phyloP scores from a whole-genome alignment of 2,113 vertebrate species.

The Ochotona princeps region DNA sequence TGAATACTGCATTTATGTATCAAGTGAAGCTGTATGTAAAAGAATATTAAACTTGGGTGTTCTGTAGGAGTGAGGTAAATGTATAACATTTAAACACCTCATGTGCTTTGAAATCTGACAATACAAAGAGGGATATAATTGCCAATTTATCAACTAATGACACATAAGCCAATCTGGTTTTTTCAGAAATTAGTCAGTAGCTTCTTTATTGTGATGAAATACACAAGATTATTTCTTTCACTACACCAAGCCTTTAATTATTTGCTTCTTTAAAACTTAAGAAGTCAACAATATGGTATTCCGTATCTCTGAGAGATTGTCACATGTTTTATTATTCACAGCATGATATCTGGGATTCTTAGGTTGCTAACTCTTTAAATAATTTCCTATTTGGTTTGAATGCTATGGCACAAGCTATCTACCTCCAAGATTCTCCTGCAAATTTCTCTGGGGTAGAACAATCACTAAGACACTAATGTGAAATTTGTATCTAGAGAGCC shows the following conservation, averaged over 20 bases:
- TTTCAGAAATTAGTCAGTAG: background rate
- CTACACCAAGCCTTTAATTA: background rate
- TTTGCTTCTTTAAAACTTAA: background rate
- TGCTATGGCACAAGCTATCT: background rate
- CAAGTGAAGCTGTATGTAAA: conserved; percentile 61
- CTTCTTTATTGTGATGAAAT: conserved; percentile 32
- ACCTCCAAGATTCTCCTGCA: background rate
- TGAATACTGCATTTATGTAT: conserved; percentile 64
- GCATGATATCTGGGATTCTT: background rate
- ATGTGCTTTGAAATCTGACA: background rate
- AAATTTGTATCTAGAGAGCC: background rate
- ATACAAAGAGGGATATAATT: background rate
- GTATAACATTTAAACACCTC: background rate
- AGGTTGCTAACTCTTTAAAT: conserved; percentile 5
- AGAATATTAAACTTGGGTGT: conserved; percentile 61
- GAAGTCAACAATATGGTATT: background rate
- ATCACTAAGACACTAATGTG: background rate
- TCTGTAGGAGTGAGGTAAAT: conserved; percentile 13
- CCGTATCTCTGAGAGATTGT: background rate
- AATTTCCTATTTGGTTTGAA: background rate
- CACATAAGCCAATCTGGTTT: conserved; percentile 14
- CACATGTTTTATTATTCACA: conserved; percentile 18
- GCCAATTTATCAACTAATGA: background rate
- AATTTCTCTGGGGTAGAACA: background rate
- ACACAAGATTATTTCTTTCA: background rate